Percentiles rank a stretch among this genome's conserved stretches.
These are phyloP conservation scores for Leptonema lineaticorne DNA, from an alignment of 1,140 invertebrate species.

Conservation along the genomic window DNA sequence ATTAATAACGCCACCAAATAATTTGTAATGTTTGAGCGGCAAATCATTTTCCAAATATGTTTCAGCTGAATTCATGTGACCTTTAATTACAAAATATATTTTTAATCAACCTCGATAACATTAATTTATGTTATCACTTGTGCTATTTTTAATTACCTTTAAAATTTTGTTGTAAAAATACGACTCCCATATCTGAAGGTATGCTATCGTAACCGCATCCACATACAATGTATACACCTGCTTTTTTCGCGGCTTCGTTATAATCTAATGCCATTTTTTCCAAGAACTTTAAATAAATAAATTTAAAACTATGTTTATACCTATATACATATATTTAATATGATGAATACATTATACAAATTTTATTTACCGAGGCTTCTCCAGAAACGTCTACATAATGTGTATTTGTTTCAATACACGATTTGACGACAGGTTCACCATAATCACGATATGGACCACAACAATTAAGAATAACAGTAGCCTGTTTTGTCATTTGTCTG, in stretches of 20 bases:
- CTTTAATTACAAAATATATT: slow-evolving; percentile 52
- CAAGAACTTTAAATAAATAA: too few relatives aligned
- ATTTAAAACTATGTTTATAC: too few relatives aligned
- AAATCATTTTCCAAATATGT: slow-evolving; percentile 56
- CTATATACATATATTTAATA: slow-evolving; percentile 47
- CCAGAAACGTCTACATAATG: slow-evolving; percentile 91
- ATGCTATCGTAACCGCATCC: slow-evolving; percentile 91
- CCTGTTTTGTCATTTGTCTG: slow-evolving; percentile 70
- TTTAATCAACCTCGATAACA: slow-evolving; percentile 47
- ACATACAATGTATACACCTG: slow-evolving; percentile 81
- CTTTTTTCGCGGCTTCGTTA: slow-evolving; percentile 72
- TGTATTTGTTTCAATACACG: slow-evolving; percentile 78
- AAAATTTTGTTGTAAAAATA: slow-evolving; percentile 74
- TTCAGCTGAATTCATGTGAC: slow-evolving; percentile 75
- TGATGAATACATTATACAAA: too few relatives aligned
- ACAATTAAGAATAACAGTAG: slow-evolving; percentile 80
- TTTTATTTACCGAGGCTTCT: slow-evolving; percentile 71
- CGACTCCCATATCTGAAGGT: slow-evolving; percentile 80
- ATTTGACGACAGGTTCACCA: slow-evolving; percentile 89
- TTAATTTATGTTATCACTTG: not conserved
- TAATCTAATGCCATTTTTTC: slow-evolving; percentile 84
- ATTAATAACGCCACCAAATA: slow-evolving; percentile 27
- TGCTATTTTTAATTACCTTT: too few relatives aligned
- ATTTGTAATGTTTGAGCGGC: slow-evolving; percentile 32
- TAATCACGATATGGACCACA: slow-evolving; percentile 87